Evolutionary conservation across 1,140 invertebrate genomes (phyloP), one percentile per base, ranked within the genome.

Genomic region (Nasonia giraulti): DNA sequence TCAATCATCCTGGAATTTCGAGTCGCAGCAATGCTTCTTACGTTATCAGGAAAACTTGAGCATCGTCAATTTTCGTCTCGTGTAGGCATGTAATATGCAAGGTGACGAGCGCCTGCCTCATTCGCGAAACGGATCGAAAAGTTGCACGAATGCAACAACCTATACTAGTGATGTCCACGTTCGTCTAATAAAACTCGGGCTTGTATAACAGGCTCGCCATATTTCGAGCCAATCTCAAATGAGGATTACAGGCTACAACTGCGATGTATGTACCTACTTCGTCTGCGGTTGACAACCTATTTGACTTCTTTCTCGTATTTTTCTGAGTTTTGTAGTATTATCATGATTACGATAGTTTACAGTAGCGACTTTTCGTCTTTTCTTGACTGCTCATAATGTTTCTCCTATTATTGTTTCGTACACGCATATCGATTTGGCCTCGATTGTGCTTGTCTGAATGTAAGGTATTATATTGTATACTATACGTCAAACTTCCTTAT

Each of bases 101-200:
- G 8, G 40, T 44, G 40, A 44, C 40, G 40, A 23, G n/a, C 68
- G 17, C 68, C 23, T 69, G 68, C 27, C 68, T 69, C n/a, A 31
- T 11, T 23, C n/a, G 68, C 68, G 27, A n/a, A 11, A 69, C 66
- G 0, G 23, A n/a, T n/a, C 11, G 68, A 69, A 31, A 20, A 31
- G 33, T 74, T 74, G 71, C 71, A 74, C 71, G 71, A 74, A 74
- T 7, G 71, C 8, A 10, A 23, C 20, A 69, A 37, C 33, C 23
- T 33, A 27, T 27, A 31, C 12, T 75, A 2, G 44, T 75, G 73
- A 75, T 44, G 11, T n/a, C 5, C 27, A 33, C 20, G 37, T n/a
- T 75, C 20, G 40, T n/a, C 73, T 44, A 75, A 75, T 75, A 75
- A 75, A 75, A n/a, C 33, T 44, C 8, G 37, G 17, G 20, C 37